Conservation (phyloP, 2,113 vertebrate genomes). For the Vireo altiloquus region DNA sequence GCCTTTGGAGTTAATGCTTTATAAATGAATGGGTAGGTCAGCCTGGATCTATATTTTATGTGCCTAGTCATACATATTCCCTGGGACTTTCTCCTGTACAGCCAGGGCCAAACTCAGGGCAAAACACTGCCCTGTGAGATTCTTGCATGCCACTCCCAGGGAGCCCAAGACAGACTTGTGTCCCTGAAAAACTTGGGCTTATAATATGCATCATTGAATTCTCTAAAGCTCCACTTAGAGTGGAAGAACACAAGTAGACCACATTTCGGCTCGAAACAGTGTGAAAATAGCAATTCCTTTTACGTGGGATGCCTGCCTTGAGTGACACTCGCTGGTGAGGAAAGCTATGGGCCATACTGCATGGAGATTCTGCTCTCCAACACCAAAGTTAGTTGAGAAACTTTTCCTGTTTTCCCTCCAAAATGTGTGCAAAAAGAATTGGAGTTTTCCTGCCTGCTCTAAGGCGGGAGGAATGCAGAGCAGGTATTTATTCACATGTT, state of each 20-base stretch:
- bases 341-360: not conserved
- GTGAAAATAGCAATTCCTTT: conserved; percentile 14
- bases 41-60: not conserved
- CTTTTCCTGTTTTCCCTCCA: not conserved
- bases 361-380: not conserved
- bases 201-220: not conserved
- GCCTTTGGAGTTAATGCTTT: not conserved
- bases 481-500: conserved; percentile 43
- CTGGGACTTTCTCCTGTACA: not conserved
- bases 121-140: not conserved
- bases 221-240: not conserved
- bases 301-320: not conserved
- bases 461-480: not conserved
- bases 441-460: not conserved
- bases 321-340: not conserved
- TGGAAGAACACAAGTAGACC: not conserved
- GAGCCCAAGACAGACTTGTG: not conserved
- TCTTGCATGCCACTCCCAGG: not conserved
- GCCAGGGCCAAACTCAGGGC: not conserved
- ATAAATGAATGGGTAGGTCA: not conserved
- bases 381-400: not conserved
- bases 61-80: not conserved
- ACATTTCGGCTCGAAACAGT: not conserved
- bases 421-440: not conserved
- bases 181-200: not conserved